Conservation (phyloP, 2,797 vertebrate genomes). For the Acridotheres tristis region DNA sequence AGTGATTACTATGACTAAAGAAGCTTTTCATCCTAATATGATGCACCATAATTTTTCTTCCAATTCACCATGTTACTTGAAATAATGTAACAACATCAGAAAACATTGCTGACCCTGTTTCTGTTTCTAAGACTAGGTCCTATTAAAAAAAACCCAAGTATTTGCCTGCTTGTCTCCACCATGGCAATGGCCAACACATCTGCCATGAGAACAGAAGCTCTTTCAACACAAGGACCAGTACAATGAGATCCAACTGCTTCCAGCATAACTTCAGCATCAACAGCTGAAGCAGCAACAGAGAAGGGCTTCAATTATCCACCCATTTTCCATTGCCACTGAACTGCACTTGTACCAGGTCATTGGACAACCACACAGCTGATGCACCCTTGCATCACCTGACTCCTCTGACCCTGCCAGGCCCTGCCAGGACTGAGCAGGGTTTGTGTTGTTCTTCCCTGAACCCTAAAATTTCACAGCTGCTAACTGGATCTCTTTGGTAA, state of each 20-base stretch:
- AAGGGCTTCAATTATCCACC: background rate
- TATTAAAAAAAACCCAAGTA: background rate
- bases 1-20: background rate
- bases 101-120: background rate
- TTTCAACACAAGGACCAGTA: background rate
- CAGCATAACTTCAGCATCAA: background rate
- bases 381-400: background rate
- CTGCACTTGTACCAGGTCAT: background rate
- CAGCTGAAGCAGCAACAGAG: background rate
- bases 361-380: background rate
- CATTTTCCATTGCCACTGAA: background rate
- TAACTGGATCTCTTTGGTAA: background rate
- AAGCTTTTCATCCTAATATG: background rate
- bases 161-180: background rate
- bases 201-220: background rate
- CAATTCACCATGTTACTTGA: background rate
- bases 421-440: background rate
- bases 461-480: background rate
- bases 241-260: background rate
- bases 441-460: background rate
- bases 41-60: background rate
- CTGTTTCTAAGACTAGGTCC: background rate
- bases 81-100: background rate
- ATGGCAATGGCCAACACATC: background rate
- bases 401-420: background rate